phyloP scores from a whole-genome alignment of 2,113 vertebrate genomes.

The Takifugu bimaculatus region DNA sequence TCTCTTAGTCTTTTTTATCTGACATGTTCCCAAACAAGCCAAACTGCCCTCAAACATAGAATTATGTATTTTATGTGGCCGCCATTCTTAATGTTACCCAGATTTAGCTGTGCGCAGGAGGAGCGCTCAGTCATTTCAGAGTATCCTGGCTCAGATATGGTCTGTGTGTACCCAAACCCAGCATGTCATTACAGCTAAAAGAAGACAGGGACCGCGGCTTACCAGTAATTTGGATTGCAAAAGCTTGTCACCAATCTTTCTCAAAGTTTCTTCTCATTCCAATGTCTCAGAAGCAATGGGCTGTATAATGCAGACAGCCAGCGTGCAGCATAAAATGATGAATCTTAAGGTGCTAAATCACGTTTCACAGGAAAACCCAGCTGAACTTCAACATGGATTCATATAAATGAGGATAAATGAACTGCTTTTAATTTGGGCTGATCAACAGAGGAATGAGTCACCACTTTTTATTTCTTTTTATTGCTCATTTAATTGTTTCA shows the following conservation, averaged over 20 bases:
- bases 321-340: too few relatives aligned
- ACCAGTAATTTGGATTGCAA: conserved; percentile 52
- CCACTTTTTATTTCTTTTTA: too few relatives aligned
- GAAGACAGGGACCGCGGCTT: conserved; percentile 52
- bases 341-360: too few relatives aligned
- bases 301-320: neutral
- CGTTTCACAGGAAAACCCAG: too few relatives aligned
- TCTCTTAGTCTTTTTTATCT: conserved; percentile 14
- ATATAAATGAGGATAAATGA: too few relatives aligned
- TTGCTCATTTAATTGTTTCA: too few relatives aligned
- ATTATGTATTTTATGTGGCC: conserved; percentile 45
- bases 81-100: conserved; percentile 34
- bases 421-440: too few relatives aligned
- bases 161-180: conserved; percentile 30
- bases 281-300: conserved; percentile 12
- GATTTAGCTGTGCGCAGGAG: conserved; percentile 49
- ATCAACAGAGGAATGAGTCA: too few relatives aligned
- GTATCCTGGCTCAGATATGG: conserved; percentile 35
- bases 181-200: conserved; percentile 58
- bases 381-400: too few relatives aligned
- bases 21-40: conserved; percentile 22
- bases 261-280: conserved; percentile 16
- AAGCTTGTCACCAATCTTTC: conserved; percentile 44
- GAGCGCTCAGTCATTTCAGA: conserved; percentile 43
- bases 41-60: conserved; percentile 26